Conservation (phyloP, 1,140 invertebrate species). For the Thaumatotibia leucotreta region DNA sequence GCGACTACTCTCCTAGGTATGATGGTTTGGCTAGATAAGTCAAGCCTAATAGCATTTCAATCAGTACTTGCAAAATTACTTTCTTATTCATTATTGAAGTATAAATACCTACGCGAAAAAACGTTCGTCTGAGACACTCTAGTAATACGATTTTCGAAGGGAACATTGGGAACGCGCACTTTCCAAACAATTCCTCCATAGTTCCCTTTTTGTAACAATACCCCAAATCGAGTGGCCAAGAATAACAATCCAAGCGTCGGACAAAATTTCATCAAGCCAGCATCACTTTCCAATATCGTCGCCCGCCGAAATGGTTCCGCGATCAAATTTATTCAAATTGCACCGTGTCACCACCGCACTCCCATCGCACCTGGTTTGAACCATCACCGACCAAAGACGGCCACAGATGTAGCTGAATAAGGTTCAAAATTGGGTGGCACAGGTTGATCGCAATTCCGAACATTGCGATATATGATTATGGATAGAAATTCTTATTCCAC, state of each 20-base stretch:
- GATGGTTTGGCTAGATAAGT: too few species aligned
- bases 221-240: neutral
- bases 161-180: too few species aligned
- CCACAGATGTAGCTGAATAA: conserved; percentile 10
- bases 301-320: conserved; percentile 43
- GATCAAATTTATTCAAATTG: conserved; percentile 73
- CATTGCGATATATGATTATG: conserved; percentile 56
- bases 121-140: too few species aligned
- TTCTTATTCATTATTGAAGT: too few species aligned
- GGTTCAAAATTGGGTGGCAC: conserved; percentile 21
- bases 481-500: conserved; percentile 71
- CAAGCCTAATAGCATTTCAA: too few species aligned
- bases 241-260: neutral
- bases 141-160: too few species aligned
- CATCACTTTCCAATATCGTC: conserved; percentile 64
- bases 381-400: conserved; percentile 22
- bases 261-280: conserved; percentile 13
- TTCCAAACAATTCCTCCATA: too few species aligned
- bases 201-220: neutral
- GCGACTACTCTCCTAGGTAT: too few species aligned
- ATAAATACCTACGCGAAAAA: too few species aligned
- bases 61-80: too few species aligned
- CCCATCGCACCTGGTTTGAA: conserved; percentile 40
- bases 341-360: conserved; percentile 47
- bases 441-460: conserved; percentile 39